phyloP scores from a whole-genome alignment of 2,888 invertebrate genomes.

The Tinea pellionella region DNA sequence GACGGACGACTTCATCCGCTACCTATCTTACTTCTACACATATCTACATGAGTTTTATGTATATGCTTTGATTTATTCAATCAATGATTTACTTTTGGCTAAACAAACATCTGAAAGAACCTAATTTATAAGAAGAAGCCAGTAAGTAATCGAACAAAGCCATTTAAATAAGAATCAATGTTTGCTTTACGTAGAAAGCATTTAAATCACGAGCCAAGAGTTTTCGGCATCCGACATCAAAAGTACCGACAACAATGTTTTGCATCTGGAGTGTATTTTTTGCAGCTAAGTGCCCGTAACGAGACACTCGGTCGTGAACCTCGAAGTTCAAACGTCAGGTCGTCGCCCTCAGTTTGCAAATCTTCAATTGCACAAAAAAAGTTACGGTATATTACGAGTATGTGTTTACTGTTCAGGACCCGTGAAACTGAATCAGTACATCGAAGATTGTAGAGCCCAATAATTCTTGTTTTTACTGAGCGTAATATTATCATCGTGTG shows the following conservation, averaged over 20 bases:
- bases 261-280: constrained; percentile 31
- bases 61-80: no score
- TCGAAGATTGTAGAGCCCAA: no score
- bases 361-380: neutral
- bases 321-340: constrained; percentile 29
- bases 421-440: neutral
- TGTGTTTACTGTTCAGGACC: constrained; percentile 21
- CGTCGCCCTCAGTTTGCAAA: constrained; percentile 32
- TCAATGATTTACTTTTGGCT: no score
- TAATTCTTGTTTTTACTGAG: no score
- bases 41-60: neutral
- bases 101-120: no score
- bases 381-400: constrained; percentile 26
- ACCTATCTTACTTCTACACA: constrained; percentile 18
- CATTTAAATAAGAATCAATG: constrained; percentile 21
- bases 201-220: neutral
- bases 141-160: neutral
- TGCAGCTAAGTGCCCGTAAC: constrained; percentile 36
- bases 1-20: constrained; percentile 20
- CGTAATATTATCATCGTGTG: no score
- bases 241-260: constrained; percentile 16
- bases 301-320: constrained; percentile 39
- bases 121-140: neutral
- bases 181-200: no score
- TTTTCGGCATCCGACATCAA: neutral